Evolutionary conservation across 2,797 vertebrate species (phyloP), one percentile per base, ranked within the genome.

Genomic region (Nasua narica): DNA sequence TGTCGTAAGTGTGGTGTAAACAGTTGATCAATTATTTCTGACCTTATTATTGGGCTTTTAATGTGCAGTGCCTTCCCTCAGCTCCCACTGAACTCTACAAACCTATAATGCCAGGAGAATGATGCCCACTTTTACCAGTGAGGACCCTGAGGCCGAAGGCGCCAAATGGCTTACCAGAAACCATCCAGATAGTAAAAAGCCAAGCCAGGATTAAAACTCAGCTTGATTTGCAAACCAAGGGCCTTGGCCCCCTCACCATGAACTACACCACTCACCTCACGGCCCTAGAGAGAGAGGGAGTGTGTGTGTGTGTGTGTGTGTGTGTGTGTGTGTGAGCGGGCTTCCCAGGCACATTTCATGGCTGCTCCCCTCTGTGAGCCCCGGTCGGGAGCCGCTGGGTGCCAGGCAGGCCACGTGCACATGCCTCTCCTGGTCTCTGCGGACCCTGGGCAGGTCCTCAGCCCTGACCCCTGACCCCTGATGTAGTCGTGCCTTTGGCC

Each of bases 151-250:
- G 43, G 58, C 50, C 72, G 15, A 10, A 82, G 58, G 50, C 7
- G 2, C 72, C 9, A 1, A 54, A 12, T 4, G n/a, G 56, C n/a
- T 58, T 10, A 21, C 0, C 23, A 15, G 18, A 37, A 37, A 2
- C 56, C 29, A 37, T 7, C 40, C n/a, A 27, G 58, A 7, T 19
- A 18, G 2, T 27, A 14, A 2, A 18, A 50, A 54, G 35, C 37
- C 52, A 50, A 54, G 27, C 25, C 52, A 25, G 12, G 8, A 52
- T 50, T 40, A 32, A 35, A 52, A 29, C 76, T 21, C 14, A n/a
- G 52, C 40, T 29, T 11, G 4, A 18, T 19, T 60, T 19, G n/a
- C 43, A 35, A 12, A 18, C 14, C 9, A 1, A 82, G 23, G 52
- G 29, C 8, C 18, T 9, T 4, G n/a, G 27, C 14, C 13, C 35